These are phyloP conservation scores for Knipowitschia caucasica DNA, from an alignment of 2,797 vertebrate species.

Conservation along the genomic window DNA sequence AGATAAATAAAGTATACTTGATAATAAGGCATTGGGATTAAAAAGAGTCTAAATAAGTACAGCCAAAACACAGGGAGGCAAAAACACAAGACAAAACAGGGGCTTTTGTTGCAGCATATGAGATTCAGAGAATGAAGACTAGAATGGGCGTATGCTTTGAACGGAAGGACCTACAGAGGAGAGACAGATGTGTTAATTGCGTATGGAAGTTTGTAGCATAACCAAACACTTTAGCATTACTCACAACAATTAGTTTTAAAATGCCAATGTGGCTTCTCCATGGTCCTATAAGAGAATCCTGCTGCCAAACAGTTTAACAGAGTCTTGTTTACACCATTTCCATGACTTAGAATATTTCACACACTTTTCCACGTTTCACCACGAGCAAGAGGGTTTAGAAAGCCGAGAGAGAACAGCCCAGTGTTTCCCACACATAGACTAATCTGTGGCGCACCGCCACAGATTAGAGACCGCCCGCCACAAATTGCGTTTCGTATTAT, in stretches of 20 bases:
- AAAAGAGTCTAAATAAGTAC: conserved; percentile 12
- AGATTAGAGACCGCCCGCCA: no score
- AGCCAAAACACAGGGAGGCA: conserved; percentile 38
- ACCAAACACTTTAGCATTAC: conserved; percentile 51
- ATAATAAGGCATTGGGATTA: conserved; percentile 24
- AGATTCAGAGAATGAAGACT: conserved; percentile 53
- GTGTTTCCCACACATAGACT: no score
- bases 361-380: conserved; percentile 23
- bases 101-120: conserved; percentile 53
- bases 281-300: conserved; percentile 11
- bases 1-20: conserved; percentile 37
- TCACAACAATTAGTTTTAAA: conserved; percentile 47
- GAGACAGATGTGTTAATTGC: conserved; percentile 54
- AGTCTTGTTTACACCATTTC: conserved; percentile 37
- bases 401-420: conserved; percentile 35
- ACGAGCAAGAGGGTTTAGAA: conserved; percentile 33
- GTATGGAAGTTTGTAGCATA: conserved; percentile 52
- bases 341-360: conserved; percentile 16
- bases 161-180: conserved; percentile 34
- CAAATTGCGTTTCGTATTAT: no score
- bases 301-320: conserved; percentile 29
- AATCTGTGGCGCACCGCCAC: no score
- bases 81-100: conserved; percentile 47
- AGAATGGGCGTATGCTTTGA: conserved; percentile 44
- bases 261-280: conserved; percentile 32